phyloP scores from a whole-genome alignment of 1,140 invertebrate species.

The Drosophila takahashii region DNA sequence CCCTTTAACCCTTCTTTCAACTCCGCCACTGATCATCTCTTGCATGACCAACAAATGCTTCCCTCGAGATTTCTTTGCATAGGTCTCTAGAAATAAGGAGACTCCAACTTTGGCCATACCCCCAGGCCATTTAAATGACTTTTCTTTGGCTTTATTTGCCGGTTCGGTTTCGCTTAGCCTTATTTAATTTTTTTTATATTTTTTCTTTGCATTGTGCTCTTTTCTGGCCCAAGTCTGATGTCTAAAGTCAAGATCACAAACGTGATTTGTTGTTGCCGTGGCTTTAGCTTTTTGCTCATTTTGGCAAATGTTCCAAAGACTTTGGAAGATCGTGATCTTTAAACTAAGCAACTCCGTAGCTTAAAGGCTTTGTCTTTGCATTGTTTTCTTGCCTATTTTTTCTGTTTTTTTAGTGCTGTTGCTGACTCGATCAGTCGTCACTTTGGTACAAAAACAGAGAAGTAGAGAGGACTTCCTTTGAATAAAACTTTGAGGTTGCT shows the following conservation, averaged over 20 bases:
- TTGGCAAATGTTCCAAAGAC: slow-evolving; percentile 68
- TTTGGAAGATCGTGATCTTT: slow-evolving; percentile 77
- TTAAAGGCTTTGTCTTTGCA: slow-evolving; percentile 35
- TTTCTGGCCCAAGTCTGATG: slow-evolving; percentile 37
- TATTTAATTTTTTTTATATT: slow-evolving; percentile 32
- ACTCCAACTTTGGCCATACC: slow-evolving; percentile 39
- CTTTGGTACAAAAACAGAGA: slow-evolving; percentile 28
- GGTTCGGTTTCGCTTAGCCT: slow-evolving; percentile 46
- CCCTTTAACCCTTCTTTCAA: not conserved
- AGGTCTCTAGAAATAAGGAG: slow-evolving; percentile 27
- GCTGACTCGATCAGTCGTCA: slow-evolving; percentile 79
- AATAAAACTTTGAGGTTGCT: slow-evolving; percentile 12
- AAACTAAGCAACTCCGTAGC: slow-evolving; percentile 64
- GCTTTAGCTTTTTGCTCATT: slow-evolving; percentile 60
- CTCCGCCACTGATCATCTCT: slow-evolving; percentile 27
- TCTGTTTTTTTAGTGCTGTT: slow-evolving; percentile 38
- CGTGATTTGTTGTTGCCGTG: slow-evolving; percentile 71
- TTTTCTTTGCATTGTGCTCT: slow-evolving; percentile 38
- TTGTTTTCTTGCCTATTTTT: slow-evolving; percentile 43
- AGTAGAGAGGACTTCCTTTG: slow-evolving; percentile 27
- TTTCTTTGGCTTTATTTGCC: slow-evolving; percentile 58
- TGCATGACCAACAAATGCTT: slow-evolving; percentile 42
- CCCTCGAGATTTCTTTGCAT: slow-evolving; percentile 26
- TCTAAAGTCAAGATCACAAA: slow-evolving; percentile 82
- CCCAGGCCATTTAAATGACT: slow-evolving; percentile 72